These are phyloP conservation scores for Limnephilus lunatus DNA, from an alignment of 2,888 invertebrate species.

Conservation along the genomic window DNA sequence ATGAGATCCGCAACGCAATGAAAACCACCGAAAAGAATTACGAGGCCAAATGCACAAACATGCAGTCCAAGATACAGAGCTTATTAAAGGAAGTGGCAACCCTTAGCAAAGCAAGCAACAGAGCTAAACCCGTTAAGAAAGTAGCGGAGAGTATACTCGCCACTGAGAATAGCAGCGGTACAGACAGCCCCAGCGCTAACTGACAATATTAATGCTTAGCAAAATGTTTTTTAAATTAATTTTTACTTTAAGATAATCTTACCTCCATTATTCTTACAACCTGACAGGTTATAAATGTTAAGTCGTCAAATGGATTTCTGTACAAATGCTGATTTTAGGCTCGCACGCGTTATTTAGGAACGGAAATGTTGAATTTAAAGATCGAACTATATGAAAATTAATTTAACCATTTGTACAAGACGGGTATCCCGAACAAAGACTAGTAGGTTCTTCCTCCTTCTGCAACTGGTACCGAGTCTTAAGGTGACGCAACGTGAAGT, in stretches of 20 bases:
- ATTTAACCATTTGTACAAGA: neutral
- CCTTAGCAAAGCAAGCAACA: slow-evolving; percentile 85
- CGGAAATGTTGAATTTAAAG: neutral
- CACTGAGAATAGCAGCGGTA: slow-evolving; percentile 84
- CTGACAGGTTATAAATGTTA: neutral
- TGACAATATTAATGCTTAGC: slow-evolving; percentile 49
- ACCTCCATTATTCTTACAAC: slow-evolving; percentile 9
- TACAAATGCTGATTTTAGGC: neutral
- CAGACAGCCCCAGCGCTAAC: slow-evolving; percentile 85
- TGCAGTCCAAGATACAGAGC: slow-evolving; percentile 88
- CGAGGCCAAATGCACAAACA: slow-evolving; percentile 86
- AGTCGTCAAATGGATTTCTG: neutral
- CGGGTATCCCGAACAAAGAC: neutral
- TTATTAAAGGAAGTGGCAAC: slow-evolving; percentile 91
- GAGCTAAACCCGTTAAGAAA: slow-evolving; percentile 74
- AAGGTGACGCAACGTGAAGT: neutral
- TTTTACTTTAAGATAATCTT: slow-evolving; percentile 11
- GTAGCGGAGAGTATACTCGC: slow-evolving; percentile 71
- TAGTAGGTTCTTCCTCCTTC: neutral
- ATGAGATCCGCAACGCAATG: slow-evolving; percentile 90
- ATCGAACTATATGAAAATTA: neutral
- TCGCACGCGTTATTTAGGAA: neutral
- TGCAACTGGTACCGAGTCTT: neutral
- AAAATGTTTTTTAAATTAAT: slow-evolving; percentile 35
- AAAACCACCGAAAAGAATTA: slow-evolving; percentile 88